Evolutionary conservation across 2,797 vertebrate species (phyloP).

Genomic region (Onychomys leucogaster): DNA sequence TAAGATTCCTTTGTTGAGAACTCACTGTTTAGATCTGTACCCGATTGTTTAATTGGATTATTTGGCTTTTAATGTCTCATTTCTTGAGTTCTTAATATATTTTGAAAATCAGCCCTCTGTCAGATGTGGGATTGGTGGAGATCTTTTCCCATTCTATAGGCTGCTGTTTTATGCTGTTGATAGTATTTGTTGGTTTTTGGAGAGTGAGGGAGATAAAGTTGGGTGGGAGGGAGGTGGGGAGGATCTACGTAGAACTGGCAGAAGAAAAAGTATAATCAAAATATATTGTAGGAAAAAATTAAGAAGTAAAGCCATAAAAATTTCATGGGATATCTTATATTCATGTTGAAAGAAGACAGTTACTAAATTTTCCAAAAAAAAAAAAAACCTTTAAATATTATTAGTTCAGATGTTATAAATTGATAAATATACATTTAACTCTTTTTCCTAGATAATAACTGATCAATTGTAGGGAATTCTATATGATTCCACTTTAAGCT

Average conservation of each 20-base stretch:
- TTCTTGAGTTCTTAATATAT: too few species aligned
- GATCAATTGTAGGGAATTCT: neutral
- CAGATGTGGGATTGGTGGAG: too few species aligned
- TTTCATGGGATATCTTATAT: neutral
- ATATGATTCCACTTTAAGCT: neutral
- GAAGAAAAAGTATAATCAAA: neutral
- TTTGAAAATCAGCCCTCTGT: too few species aligned
- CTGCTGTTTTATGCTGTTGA: neutral
- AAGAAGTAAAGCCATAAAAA: neutral
- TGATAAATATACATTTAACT: neutral
- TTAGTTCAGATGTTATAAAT: slow-evolving; percentile 26
- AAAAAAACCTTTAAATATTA: neutral
- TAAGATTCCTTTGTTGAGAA: too few species aligned
- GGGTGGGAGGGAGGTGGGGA: too few species aligned
- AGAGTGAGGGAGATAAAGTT: neutral
- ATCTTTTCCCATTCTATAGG: too few species aligned
- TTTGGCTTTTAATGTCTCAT: too few species aligned
- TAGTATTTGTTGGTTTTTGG: neutral
- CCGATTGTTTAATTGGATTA: too few species aligned
- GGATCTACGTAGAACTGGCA: neutral
- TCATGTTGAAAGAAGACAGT: neutral
- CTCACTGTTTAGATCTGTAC: too few species aligned
- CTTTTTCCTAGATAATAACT: neutral
- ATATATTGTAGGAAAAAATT: neutral
- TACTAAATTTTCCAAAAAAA: slow-evolving; percentile 17